Conservation (phyloP, 2,888 invertebrate species). For the Xylota segnis region DNA sequence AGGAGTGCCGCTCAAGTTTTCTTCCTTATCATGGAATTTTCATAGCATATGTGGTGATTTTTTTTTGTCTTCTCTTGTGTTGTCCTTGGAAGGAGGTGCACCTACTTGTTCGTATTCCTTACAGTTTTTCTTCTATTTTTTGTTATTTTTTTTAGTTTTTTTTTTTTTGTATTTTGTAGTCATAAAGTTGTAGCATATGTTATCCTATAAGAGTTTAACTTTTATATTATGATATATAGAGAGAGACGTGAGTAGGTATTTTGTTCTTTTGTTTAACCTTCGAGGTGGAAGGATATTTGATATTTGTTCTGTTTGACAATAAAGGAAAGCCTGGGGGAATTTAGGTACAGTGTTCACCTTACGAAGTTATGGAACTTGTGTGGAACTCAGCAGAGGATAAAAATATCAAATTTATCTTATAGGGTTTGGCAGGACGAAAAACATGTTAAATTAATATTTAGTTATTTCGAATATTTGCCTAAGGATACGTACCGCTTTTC, state of each 20-base stretch:
- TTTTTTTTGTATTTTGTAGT: conserved; percentile 27
- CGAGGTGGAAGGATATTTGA: neutral
- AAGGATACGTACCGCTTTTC: too few relatives aligned
- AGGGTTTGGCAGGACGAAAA: neutral
- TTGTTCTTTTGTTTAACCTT: neutral
- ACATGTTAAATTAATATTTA: neutral
- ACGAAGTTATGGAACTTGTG: neutral
- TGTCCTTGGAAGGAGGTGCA: conserved; percentile 18
- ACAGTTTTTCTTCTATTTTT: conserved; percentile 22
- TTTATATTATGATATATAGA: conserved; percentile 35
- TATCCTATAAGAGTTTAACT: conserved; percentile 54
- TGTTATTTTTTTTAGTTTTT: conserved; percentile 12
- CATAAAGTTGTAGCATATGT: conserved; percentile 58
- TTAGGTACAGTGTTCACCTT: conserved; percentile 26
- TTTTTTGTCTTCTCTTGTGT: conserved; percentile 15
- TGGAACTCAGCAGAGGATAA: neutral
- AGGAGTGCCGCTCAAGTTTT: conserved; percentile 37
- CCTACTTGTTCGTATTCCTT: conserved; percentile 17
- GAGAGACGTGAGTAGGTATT: neutral
- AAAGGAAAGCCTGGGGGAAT: conserved; percentile 9
- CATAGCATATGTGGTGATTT: conserved; percentile 52
- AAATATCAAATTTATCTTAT: neutral
- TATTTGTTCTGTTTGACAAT: conserved; percentile 29
- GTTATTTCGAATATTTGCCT: neutral
- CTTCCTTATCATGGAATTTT: conserved; percentile 66